Evolutionary conservation across 2,113 vertebrate genomes (phyloP), one percentile per base, ranked within the genome.

Genomic region (Terrapene triunguis): DNA sequence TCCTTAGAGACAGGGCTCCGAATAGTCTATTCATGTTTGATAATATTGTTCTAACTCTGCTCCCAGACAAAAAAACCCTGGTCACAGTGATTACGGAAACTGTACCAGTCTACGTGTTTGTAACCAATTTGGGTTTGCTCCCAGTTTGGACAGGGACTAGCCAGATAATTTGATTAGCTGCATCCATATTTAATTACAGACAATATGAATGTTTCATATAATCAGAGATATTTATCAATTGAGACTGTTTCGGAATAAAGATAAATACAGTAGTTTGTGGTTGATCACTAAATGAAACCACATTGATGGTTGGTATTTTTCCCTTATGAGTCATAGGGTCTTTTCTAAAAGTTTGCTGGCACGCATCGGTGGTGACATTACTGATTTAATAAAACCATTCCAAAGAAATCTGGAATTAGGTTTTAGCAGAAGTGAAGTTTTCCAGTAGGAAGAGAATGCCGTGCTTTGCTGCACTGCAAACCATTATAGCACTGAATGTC

Each of bases 361-460:
- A 94, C 44, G 47, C 88, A 78, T 48, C 84, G 91, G 91, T 59
- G 59, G 74, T 92, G 89, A 92, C 92, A 91, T 90, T 54, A 72
- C 80, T 84, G 80, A 80, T 81, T 91, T 47, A 91, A 29, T 42
- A 85, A 93, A 90, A 89, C 57, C 42, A 44, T 87, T 97, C 94
- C 87, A 92, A 95, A 88, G 89, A 80, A 84, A 8, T n/a, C 80
- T 79, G 92, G 84, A 94, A 92, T 35, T 48, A 86, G 14, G 80
- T 89, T 94, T 95, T 86, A 96, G 80, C 88, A 59, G 76, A 84
- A 0, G 13, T 89, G 93, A 96, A 93, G 93, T 85, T 57, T 17
- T 96, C 90, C 92, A 95, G 92, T 80, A 97, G 92, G 91, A 96
- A 90, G 87, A 90, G 82, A 69, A 94, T 82, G 93, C 6, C 86